Conservation (phyloP, 2,113 vertebrate species). For the Balaeniceps rex region DNA sequence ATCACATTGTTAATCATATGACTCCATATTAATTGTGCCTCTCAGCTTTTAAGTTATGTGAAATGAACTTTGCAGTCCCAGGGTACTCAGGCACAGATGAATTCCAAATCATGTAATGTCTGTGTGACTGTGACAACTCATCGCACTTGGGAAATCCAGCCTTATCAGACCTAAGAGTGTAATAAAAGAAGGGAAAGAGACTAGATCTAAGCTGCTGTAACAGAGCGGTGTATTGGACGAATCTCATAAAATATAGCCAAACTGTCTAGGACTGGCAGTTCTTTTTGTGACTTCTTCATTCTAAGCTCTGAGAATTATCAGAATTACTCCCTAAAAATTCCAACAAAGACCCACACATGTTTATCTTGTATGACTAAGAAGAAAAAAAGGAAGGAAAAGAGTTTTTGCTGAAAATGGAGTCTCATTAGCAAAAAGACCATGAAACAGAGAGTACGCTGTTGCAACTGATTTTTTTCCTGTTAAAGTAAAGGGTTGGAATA, state of each 20-base stretch:
- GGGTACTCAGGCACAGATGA: not conserved
- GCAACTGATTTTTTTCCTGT: not conserved
- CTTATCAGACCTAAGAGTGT: not conserved
- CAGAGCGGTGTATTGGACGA: not conserved
- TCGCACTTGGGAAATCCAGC: not conserved
- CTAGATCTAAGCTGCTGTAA: not conserved
- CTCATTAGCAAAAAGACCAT: not conserved
- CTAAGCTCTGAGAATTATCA: not conserved
- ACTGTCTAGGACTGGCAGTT: not conserved
- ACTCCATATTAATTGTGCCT: not conserved
- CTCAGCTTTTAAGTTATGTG: not conserved
- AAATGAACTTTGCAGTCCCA: not conserved
- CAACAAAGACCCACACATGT: not conserved
- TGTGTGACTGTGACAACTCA: not conserved
- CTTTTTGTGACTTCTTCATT: not conserved
- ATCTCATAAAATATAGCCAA: not conserved
- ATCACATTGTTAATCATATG: not conserved
- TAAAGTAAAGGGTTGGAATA: not conserved
- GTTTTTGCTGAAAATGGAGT: not conserved
- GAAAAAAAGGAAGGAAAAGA: not conserved
- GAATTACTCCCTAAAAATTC: not conserved
- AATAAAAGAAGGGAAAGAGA: not conserved
- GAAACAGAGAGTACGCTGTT: not conserved
- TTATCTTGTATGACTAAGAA: not conserved
- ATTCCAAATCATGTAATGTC: not conserved